A percentile compares a stretch with the other conserved stretches of the same genome.
Conservation (phyloP, 2,113 vertebrate genomes). For the Corythoichthys haematopterus region DNA sequence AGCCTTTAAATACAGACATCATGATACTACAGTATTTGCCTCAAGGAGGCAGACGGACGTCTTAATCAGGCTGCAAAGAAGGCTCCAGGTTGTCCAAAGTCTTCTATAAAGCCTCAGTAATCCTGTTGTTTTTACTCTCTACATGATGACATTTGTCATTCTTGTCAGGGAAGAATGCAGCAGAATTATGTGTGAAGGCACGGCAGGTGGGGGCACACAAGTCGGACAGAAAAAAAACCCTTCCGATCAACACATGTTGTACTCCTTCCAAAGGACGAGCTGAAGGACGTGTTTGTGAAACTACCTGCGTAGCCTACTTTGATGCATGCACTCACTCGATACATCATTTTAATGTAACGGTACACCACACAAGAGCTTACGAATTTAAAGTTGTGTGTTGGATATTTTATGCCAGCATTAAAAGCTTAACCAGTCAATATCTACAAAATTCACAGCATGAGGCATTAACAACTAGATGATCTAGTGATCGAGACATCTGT, state of each 20-base stretch:
- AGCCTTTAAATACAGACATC: background rate
- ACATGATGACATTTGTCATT: slow-evolving; percentile 55
- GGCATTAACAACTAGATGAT: too few relatives aligned
- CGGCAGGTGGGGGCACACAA: slow-evolving; percentile 26
- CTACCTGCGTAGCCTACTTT: background rate
- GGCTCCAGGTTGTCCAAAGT: slow-evolving; percentile 34
- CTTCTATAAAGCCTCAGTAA: slow-evolving; percentile 42
- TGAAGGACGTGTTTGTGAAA: slow-evolving; percentile 12
- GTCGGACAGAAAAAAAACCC: slow-evolving; percentile 14
- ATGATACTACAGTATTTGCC: background rate
- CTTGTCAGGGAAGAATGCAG: slow-evolving; percentile 55
- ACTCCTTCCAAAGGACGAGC: slow-evolving; percentile 20
- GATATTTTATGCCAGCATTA: background rate
- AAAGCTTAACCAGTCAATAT: background rate
- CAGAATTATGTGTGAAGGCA: slow-evolving; percentile 35
- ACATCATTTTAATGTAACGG: background rate
- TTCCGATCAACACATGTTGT: slow-evolving; percentile 18
- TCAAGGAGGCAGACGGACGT: background rate
- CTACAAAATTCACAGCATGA: background rate
- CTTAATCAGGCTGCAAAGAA: slow-evolving; percentile 17
- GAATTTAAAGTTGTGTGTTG: too few relatives aligned
- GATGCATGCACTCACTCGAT: background rate
- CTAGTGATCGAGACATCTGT: too few relatives aligned
- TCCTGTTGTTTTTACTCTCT: slow-evolving; percentile 45
- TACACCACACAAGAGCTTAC: background rate